Percentiles rank a stretch among this genome's conserved stretches.
These are phyloP conservation scores for Etia nguti DNA, from an alignment of 2,113 vertebrate genomes.

Conservation along the genomic window DNA sequence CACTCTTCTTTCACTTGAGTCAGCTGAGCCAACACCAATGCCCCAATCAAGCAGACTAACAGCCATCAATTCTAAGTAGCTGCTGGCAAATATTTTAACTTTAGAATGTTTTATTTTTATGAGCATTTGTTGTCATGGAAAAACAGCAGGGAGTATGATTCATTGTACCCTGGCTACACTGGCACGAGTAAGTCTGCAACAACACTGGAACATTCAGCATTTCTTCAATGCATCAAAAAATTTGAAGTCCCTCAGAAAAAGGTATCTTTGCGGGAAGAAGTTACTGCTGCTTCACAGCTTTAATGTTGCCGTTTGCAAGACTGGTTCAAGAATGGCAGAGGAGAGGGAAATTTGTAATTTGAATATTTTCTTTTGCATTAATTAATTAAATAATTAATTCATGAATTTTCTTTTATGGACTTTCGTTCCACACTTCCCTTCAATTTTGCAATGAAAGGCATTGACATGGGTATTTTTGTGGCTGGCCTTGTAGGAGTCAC, in stretches of 20 bases:
- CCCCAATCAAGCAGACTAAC: slow-evolving; percentile 13
- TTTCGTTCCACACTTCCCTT: not conserved
- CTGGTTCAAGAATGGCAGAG: not conserved
- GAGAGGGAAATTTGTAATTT: not conserved
- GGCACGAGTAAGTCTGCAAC: not conserved
- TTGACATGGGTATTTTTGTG: not conserved
- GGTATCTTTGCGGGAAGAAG: not conserved
- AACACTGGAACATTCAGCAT: not conserved
- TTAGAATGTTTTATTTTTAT: slow-evolving; percentile 15
- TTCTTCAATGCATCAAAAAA: not conserved
- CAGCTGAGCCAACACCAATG: not conserved
- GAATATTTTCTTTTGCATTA: not conserved
- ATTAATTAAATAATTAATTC: too few relatives aligned
- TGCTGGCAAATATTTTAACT: slow-evolving; percentile 28
- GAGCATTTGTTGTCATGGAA: slow-evolving; percentile 31
- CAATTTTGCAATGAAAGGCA: not conserved
- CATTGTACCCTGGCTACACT: not conserved
- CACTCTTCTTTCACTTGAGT: slow-evolving; percentile 9
- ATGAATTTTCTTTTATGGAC: not conserved
- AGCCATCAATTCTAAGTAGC: not conserved
- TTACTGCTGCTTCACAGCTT: not conserved
- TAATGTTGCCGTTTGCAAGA: not conserved
- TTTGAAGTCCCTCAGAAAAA: not conserved
- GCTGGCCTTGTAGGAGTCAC: not conserved
- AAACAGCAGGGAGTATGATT: slow-evolving; percentile 25